A percentile compares a stretch with the other conserved stretches of the same genome.
phyloP scores from a whole-genome alignment of 2,888 invertebrate species.

The Andrena haemorrhoa region DNA sequence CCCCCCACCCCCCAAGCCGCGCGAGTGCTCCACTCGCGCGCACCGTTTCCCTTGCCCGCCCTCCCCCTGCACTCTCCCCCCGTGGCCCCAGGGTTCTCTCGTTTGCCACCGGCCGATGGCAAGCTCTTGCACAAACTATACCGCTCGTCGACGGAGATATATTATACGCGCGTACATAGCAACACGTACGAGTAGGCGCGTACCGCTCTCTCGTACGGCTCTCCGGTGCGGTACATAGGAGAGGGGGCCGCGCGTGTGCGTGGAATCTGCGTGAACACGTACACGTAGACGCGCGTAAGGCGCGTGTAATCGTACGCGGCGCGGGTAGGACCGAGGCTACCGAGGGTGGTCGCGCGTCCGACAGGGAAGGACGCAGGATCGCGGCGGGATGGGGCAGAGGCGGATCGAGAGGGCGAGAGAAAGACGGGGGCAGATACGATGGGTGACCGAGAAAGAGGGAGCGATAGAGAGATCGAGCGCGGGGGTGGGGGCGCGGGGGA shows the following conservation, averaged over 20 bases:
- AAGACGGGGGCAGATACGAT: slow-evolving; percentile 20
- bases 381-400: slow-evolving; percentile 12
- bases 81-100: slow-evolving; percentile 53
- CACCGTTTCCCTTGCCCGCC: slow-evolving; percentile 59
- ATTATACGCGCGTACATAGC: slow-evolving; percentile 67
- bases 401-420: slow-evolving; percentile 21
- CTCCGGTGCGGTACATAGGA: neutral
- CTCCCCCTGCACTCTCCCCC: slow-evolving; percentile 6
- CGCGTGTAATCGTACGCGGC: slow-evolving; percentile 64
- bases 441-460: neutral
- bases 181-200: slow-evolving; percentile 57
- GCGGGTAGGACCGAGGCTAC: slow-evolving; percentile 37
- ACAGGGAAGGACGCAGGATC: slow-evolving; percentile 41
- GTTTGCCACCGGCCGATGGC: slow-evolving; percentile 67
- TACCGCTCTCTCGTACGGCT: slow-evolving; percentile 27
- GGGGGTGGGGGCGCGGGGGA: slow-evolving; percentile 11
- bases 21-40: slow-evolving; percentile 49
- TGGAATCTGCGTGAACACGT: slow-evolving; percentile 59
- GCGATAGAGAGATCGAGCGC: slow-evolving; percentile 40
- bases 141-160: slow-evolving; percentile 64
- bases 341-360: slow-evolving; percentile 25
- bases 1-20: slow-evolving; percentile 71
- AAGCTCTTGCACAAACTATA: slow-evolving; percentile 72
- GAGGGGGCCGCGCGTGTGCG: slow-evolving; percentile 27
- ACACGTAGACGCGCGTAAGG: slow-evolving; percentile 65